Base-by-base conservation (phyloP, 2,113 vertebrate genomes). In the Numenius arquata region DNA sequence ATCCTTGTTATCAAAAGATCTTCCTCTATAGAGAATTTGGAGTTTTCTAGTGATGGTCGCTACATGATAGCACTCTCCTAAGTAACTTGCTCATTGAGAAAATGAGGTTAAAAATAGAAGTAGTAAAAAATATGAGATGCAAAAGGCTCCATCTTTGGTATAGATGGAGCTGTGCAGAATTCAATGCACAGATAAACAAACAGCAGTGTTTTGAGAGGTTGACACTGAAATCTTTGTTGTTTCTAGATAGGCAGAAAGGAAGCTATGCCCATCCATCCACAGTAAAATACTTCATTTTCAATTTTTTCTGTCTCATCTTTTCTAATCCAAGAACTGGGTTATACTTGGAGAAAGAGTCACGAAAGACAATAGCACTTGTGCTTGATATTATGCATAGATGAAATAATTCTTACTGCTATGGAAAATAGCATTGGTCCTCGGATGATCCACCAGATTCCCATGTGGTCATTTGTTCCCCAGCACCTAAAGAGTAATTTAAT, bases 371-470 rank as follows among this genome's bases (percentile, higher is more conserved):
- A 8, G 30, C 19, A 71, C 14, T 67, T 52, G 3, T 75, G 50
- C n/a, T 34, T 34, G n/a, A 8, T 26, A 53, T n/a, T 63, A 67
- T 9, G 11, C 41, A 52, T 20, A 88, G 53, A 65, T 26, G 25
- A 45, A 81, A 22, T 21, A 48, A 85, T 96, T 97, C 99, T 98
- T 98, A 99, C 99, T 62, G 97, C 86, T 66, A 99, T 97, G 53
- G 99, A 98, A 59, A 99, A 95, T n/a, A 99, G 89, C 67, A 99
- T 98, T 3, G 99, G 99, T 79, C 99, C 99, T 90, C 98, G 97
- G 75, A 99, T 99, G 86, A 99, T 99, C 99, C 99, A 99, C 99
- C 99, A 99, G 96, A 99, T 98, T 90, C 97, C 97, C 94, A 96
- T 98, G 89, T 98, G 99, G 21, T 84, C 85, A 58, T 99, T 99